A percentile compares a stretch with the other conserved stretches of the same genome.
These are phyloP conservation scores for Danionella dracula DNA, from an alignment of 2,797 vertebrate species.

Conservation along the genomic window DNA sequence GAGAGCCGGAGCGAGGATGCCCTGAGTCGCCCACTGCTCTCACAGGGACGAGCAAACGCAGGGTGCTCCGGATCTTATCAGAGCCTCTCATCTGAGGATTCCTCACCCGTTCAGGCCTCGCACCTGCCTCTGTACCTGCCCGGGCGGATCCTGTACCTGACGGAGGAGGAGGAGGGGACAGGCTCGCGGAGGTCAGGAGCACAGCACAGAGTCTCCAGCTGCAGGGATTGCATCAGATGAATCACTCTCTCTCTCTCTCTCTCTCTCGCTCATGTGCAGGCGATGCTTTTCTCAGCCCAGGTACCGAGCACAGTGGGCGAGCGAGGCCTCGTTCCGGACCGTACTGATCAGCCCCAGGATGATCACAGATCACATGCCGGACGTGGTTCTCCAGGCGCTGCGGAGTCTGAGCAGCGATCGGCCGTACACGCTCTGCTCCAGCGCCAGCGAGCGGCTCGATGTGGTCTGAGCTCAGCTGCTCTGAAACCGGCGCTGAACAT, in stretches of 20 bases:
- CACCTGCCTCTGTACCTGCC: conserved; percentile 84
- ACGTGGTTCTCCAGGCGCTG: conserved; percentile 77
- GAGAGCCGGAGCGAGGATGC: conserved; percentile 72
- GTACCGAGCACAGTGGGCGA: conserved; percentile 80
- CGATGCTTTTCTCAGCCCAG: conserved; percentile 78
- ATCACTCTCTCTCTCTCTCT: conserved; percentile 45
- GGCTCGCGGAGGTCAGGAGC: conserved; percentile 72
- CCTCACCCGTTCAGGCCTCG: conserved; percentile 68
- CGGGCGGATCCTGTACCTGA: conserved; percentile 83
- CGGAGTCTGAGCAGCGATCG: conserved; percentile 69
- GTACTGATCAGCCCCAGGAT: conserved; percentile 92
- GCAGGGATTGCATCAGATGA: too few relatives aligned
- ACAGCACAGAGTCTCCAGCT: too few relatives aligned
- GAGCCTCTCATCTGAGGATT: conserved; percentile 74
- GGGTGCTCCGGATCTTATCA: conserved; percentile 72
- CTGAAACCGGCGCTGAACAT: background rate
- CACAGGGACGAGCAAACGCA: conserved; percentile 79
- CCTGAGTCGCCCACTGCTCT: conserved; percentile 81
- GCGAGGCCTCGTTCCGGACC: conserved; percentile 75
- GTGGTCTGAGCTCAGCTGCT: conserved; percentile 54
- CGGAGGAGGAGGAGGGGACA: conserved; percentile 81
- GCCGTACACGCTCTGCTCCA: conserved; percentile 70
- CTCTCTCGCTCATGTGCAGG: conserved; percentile 53
- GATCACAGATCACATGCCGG: conserved; percentile 92
- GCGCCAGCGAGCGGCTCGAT: conserved; percentile 59